These are phyloP conservation scores for Agrilus cyanescens DNA, from an alignment of 2,888 invertebrate genomes.

Conservation along the genomic window DNA sequence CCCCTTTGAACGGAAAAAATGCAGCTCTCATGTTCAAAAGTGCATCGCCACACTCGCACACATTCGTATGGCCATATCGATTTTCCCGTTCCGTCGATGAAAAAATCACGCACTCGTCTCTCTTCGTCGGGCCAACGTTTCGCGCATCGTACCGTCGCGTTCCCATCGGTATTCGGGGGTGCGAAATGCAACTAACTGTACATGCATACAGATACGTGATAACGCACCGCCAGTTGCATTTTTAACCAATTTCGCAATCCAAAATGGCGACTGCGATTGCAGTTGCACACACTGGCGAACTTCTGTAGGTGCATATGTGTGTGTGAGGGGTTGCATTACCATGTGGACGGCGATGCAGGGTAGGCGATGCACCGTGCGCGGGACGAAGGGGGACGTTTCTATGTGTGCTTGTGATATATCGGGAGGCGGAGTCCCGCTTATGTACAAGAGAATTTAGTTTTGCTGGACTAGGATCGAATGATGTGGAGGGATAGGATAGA, in stretches of 20 bases:
- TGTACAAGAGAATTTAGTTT: conserved; percentile 30
- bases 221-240: conserved; percentile 11
- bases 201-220: background rate
- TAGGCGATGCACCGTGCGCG: conserved; percentile 9
- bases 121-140: background rate
- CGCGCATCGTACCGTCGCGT: background rate
- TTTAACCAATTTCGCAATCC: conserved; percentile 27
- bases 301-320: conserved; percentile 8
- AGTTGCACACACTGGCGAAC: conserved; percentile 12
- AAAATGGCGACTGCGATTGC: conserved; percentile 26
- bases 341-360: conserved; percentile 18
- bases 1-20: too few relatives aligned
- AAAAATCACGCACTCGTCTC: background rate
- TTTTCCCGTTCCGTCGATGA: too few relatives aligned
- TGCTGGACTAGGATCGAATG: conserved; percentile 10
- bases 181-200: too few relatives aligned
- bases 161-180: conserved; percentile 2
- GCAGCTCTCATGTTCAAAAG: too few relatives aligned
- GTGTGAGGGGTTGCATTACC: conserved; percentile 21
- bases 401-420: conserved; percentile 26
- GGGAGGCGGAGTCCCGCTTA: conserved; percentile 26
- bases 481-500: background rate
- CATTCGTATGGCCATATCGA: too few relatives aligned
- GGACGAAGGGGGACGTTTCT: conserved; percentile 22
- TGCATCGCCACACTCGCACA: too few relatives aligned